A percentile compares a stretch with the other conserved stretches of the same genome.
Conservation (phyloP, 2,888 invertebrate species). For the Hesperia comma region DNA sequence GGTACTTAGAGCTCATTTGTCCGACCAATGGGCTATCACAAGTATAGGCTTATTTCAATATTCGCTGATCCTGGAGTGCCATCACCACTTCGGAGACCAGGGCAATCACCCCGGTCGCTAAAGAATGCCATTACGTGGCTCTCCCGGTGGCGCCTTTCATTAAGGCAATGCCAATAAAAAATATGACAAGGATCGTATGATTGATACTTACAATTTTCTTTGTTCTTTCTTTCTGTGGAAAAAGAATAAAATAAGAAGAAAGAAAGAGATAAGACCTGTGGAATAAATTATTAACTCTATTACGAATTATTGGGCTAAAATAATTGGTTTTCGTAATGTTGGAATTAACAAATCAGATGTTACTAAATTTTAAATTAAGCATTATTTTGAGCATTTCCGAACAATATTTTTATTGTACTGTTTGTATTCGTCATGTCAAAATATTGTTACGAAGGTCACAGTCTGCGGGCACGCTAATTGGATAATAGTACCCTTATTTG, state of each 20-base stretch:
- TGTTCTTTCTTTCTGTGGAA: slow-evolving; percentile 45
- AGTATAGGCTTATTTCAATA: too few relatives aligned
- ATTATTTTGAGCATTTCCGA: too few relatives aligned
- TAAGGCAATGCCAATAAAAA: background rate
- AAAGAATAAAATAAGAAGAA: slow-evolving; percentile 33
- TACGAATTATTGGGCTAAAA: too few relatives aligned
- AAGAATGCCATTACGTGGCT: background rate
- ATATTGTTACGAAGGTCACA: slow-evolving; percentile 45
- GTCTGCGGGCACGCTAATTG: slow-evolving; percentile 53
- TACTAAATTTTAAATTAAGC: too few relatives aligned
- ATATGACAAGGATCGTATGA: background rate
- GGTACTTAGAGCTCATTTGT: too few relatives aligned
- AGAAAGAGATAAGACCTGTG: background rate
- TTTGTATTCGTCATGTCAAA: background rate
- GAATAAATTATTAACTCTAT: background rate
- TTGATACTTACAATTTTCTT: slow-evolving; percentile 41
- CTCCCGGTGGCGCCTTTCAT: background rate
- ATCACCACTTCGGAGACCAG: too few relatives aligned
- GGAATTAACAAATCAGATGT: too few relatives aligned
- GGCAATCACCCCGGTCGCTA: background rate
- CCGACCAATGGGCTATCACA: too few relatives aligned
- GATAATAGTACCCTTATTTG: slow-evolving; percentile 35
- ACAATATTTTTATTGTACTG: too few relatives aligned
- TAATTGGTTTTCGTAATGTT: too few relatives aligned
- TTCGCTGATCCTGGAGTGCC: too few relatives aligned